Evolutionary conservation across 2,888 invertebrate genomes (phyloP).

Genomic region (Dioctria linearis): DNA sequence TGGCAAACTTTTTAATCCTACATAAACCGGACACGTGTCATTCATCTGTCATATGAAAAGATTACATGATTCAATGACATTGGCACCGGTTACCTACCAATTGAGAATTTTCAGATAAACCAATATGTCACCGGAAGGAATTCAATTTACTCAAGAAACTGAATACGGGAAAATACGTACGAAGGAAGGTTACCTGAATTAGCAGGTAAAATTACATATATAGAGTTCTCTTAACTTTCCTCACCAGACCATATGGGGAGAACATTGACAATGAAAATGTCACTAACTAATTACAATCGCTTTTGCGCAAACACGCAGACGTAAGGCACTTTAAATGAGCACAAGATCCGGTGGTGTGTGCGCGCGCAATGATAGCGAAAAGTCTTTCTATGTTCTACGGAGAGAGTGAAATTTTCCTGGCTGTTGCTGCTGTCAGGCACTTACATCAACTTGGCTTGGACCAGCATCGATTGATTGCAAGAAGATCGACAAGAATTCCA

Average conservation of each 20-base stretch:
- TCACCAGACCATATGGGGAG: conserved; percentile 45
- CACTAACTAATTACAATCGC: conserved; percentile 55
- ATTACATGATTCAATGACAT: conserved; percentile 39
- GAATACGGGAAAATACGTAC: not conserved
- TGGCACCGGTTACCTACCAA: conserved; percentile 16
- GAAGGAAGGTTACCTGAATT: not conserved
- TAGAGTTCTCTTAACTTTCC: conserved; percentile 32
- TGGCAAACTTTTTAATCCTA: not conserved
- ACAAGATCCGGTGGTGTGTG: conserved; percentile 13
- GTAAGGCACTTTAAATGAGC: conserved; percentile 48
- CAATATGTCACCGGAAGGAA: not conserved
- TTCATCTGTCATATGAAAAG: conserved; percentile 15
- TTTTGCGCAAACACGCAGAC: conserved; percentile 29
- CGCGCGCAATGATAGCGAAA: conserved; percentile 1
- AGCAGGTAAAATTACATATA: not conserved
- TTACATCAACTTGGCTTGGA: conserved; percentile 29
- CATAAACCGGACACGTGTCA: conserved; percentile 29
- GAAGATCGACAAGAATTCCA: conserved; percentile 57
- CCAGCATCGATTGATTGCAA: conserved; percentile 51
- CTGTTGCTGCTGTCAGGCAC: conserved; percentile 17
- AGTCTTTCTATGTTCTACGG: conserved; percentile 18
- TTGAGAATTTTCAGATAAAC: not conserved
- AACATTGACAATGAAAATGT: conserved; percentile 56
- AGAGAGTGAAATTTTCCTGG: conserved; percentile 50
- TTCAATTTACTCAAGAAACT: not conserved